Evolutionary conservation across 2,113 vertebrate species (phyloP).

Genomic region (Centropus bengalensis): DNA sequence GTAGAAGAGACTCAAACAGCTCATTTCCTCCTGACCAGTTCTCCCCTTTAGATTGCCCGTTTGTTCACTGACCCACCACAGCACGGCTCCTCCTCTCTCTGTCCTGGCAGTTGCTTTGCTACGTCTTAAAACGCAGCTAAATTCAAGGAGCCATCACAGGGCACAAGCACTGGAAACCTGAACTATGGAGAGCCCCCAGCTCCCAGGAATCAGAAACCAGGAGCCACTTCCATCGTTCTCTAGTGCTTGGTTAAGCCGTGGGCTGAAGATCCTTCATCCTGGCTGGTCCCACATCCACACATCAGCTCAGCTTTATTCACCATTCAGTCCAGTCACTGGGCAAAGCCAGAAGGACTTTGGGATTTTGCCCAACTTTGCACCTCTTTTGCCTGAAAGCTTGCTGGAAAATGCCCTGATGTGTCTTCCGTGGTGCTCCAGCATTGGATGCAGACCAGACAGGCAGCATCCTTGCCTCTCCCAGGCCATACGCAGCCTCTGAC

Average conservation of each 20-base stretch:
- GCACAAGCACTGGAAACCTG: not conserved
- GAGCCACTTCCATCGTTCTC: not conserved
- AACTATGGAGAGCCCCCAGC: not conserved
- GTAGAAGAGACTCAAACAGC: not conserved
- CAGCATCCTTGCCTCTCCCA: not conserved
- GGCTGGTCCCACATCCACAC: accelerated
- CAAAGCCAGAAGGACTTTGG: not conserved
- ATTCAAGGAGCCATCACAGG: not conserved
- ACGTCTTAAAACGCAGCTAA: not conserved
- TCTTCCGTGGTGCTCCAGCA: not conserved
- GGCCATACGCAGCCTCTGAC: accelerated
- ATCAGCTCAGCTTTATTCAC: not conserved
- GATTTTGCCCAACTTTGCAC: not conserved
- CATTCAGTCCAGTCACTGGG: not conserved
- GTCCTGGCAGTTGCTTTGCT: not conserved
- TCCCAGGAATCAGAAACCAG: not conserved
- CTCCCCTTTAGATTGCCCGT: not conserved
- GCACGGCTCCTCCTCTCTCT: accelerated
- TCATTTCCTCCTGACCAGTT: not conserved
- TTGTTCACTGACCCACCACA: not conserved
- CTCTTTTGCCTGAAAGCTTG: not conserved
- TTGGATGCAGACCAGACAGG: not conserved
- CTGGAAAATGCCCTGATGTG: not conserved
- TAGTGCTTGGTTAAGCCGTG: accelerated
- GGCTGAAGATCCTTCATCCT: not conserved